Evolutionary conservation across 2,888 invertebrate genomes (phyloP).

Genomic region (Cephalotes varians): DNA sequence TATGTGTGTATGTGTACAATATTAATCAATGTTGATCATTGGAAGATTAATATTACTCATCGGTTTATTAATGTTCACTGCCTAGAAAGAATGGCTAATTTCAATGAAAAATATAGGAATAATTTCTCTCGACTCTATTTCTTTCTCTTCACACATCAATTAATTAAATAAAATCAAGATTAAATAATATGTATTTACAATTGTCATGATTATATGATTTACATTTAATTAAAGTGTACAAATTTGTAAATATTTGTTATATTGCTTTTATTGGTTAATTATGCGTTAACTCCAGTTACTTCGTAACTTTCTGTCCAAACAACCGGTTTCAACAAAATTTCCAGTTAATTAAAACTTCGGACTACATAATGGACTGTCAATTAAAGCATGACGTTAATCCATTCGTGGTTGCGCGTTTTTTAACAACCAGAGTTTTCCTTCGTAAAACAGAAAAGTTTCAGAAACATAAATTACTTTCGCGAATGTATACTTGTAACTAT

Average conservation of each 20-base stretch:
- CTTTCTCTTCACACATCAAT: not conserved
- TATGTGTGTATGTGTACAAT: not conserved
- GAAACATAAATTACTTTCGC: constrained; percentile 47
- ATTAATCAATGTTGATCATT: not conserved
- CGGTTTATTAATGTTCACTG: not conserved
- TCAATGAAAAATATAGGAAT: not conserved
- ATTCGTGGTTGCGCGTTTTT: constrained; percentile 32
- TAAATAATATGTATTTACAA: not conserved
- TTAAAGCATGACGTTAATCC: constrained; percentile 53
- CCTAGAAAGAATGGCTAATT: not conserved
- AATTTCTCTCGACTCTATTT: not conserved
- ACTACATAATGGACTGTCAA: constrained; percentile 52
- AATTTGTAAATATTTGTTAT: not conserved
- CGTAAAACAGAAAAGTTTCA: constrained; percentile 31
- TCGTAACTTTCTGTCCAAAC: constrained; percentile 26
- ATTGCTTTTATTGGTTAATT: constrained; percentile 36
- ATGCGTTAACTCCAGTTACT: constrained; percentile 9
- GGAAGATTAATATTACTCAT: not conserved
- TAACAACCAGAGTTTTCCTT: constrained; percentile 8
- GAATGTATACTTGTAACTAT: constrained; percentile 21
- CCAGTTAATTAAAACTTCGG: constrained; percentile 51
- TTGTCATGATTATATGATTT: not conserved
- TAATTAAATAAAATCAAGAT: not conserved
- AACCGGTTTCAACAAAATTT: constrained; percentile 36
- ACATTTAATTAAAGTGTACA: not conserved